Percentiles rank a stretch among this genome's conserved stretches.
These are phyloP conservation scores for Lophura nycthemera DNA, from an alignment of 2,113 vertebrate genomes.

Conservation along the genomic window DNA sequence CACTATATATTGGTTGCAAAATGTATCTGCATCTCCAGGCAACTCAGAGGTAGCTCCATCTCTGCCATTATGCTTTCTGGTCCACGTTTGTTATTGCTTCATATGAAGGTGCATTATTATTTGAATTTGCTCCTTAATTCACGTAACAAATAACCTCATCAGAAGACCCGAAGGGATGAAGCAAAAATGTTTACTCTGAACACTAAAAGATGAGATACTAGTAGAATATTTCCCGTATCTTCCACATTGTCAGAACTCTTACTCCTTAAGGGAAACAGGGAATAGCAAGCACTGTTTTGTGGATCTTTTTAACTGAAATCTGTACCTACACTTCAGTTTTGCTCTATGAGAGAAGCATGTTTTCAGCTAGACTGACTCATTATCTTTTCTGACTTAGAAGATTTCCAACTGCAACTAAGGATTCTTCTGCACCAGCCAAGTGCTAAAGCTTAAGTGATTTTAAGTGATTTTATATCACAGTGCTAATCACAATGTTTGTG, in stretches of 20 bases:
- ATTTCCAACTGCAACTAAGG: neutral
- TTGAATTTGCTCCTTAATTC: too few relatives aligned
- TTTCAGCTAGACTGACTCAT: neutral
- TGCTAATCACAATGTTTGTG: neutral
- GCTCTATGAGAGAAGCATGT: neutral
- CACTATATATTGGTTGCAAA: neutral
- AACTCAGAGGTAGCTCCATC: neutral
- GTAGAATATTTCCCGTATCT: neutral
- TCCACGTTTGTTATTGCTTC: neutral
- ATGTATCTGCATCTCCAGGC: neutral
- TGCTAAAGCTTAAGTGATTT: neutral
- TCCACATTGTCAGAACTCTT: neutral
- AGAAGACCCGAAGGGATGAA: neutral
- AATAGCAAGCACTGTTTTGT: neutral
- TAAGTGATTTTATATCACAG: too few relatives aligned
- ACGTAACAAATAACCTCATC: accelerated
- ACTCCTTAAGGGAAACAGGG: neutral
- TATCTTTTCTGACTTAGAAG: neutral
- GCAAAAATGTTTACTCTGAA: neutral
- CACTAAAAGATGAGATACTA: neutral
- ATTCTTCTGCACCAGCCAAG: neutral
- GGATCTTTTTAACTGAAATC: neutral
- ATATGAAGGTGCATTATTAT: neutral
- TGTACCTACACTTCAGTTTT: neutral
- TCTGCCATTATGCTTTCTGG: neutral